Base-by-base conservation (phyloP, 2,113 vertebrate genomes). In the Thermophis baileyi region DNA sequence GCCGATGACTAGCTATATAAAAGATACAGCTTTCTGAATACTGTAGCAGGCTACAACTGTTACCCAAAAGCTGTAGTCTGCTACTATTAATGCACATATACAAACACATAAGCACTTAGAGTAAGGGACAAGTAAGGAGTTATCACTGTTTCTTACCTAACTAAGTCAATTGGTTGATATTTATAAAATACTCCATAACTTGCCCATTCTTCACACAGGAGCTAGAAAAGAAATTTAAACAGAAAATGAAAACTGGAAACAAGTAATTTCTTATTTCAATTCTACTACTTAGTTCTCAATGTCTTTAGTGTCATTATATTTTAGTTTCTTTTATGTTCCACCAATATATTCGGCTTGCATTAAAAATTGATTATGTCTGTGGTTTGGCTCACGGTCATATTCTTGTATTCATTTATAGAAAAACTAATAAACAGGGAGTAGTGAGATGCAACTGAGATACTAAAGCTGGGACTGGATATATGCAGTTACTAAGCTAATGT, bases 161-260 rank as follows among this genome's bases (percentile, higher is more conserved):
- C 98, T 90, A 99, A 97, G 96, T 99, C 98, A 30, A 99, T 98
- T 0, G 99, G 99, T 95, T 99, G 99, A 94, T 99, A 99, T 91
- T 99, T 99, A 92, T 99, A 99, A 96, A 99, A 99, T 94, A 98
- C 98, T 0, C 99, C 98, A 0, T 99, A 99, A 97, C 98, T 98
- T 0, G 99, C 99, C 99, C 99, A 99, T 92, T 99, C 98, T 91
- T 99, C 98, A 0, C 98, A 99, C 94, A 99, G 98, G 87, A 99
- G 97, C 99, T 99, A 95, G 6, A 96, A 96, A 95, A 94, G 88
- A 93, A 96, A 69, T 87, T 53, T 89, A 85, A 89, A 91, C 50
- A 63, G 20, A 57, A 93, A 60, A 53, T 12, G 91, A 90, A 55
- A 92, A 27, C 50, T 46, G 81, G 89, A 1, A 91, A 87, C 74